These are phyloP conservation scores for Diorhabda elongata DNA, from an alignment of 1,140 invertebrate genomes.

Conservation along the genomic window DNA sequence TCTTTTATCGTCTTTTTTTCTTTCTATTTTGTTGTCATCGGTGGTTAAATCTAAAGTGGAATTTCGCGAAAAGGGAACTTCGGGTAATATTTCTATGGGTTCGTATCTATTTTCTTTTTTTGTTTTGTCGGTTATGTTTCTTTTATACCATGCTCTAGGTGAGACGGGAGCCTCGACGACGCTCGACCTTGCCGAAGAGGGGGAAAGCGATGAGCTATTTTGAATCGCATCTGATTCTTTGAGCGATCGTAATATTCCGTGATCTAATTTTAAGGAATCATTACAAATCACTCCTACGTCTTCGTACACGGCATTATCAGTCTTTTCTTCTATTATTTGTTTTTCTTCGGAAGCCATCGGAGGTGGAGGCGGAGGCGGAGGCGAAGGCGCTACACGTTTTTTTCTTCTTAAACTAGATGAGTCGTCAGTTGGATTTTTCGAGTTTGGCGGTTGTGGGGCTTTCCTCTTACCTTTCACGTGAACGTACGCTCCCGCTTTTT, in stretches of 20 bases:
- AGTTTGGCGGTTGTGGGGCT: constrained; percentile 63
- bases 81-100: constrained; percentile 38
- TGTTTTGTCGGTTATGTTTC: constrained; percentile 38
- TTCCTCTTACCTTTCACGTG: constrained; percentile 72
- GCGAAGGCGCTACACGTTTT: constrained; percentile 58
- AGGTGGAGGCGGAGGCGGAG: constrained; percentile 44
- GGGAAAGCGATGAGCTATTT: constrained; percentile 1
- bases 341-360: constrained; percentile 14
- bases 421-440: constrained; percentile 21
- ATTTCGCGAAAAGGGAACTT: constrained; percentile 46
- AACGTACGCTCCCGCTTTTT: constrained; percentile 47
- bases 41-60: constrained; percentile 40
- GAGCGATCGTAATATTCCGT: constrained; percentile 46
- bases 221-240: constrained; percentile 28
- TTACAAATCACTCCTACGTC: constrained; percentile 43
- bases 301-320: constrained; percentile 19
- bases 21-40: constrained; percentile 45
- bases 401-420: constrained; percentile 49
- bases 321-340: constrained; percentile 17
- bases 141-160: constrained; percentile 64
- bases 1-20: constrained; percentile 51
- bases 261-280: constrained; percentile 51
- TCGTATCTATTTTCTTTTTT: constrained; percentile 40
- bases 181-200: constrained; percentile 30
- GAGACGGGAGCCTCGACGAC: constrained; percentile 46